Percentiles rank a stretch among this genome's conserved stretches.
Evolutionary conservation across 2,888 invertebrate species (phyloP).

Genomic region (Serripes groenlandicus): DNA sequence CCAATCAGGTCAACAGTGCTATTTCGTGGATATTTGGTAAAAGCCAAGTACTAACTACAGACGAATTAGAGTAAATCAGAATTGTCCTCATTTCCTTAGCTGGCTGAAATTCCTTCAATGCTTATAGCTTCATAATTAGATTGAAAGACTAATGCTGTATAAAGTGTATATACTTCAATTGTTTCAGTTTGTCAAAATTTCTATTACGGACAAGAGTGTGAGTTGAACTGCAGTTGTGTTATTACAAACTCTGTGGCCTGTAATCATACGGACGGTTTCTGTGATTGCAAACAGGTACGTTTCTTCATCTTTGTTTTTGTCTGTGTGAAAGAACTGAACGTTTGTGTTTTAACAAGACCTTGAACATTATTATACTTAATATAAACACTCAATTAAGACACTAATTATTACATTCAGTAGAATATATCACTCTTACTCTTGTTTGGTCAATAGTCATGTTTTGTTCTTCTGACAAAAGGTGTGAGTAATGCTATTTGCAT

Average conservation of each 20-base stretch:
- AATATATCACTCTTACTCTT: background rate
- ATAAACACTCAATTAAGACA: background rate
- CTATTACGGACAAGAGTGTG: background rate
- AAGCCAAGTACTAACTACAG: background rate
- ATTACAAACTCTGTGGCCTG: background rate
- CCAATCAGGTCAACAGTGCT: too few relatives aligned
- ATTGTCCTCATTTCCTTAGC: background rate
- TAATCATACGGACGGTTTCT: background rate
- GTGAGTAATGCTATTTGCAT: too few relatives aligned
- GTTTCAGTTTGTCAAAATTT: constrained; percentile 2
- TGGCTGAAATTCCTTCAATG: background rate
- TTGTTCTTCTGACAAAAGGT: too few relatives aligned
- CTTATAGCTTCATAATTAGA: background rate
- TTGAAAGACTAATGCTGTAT: background rate
- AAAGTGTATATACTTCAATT: background rate
- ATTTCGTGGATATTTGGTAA: too few relatives aligned
- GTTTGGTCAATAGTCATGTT: too few relatives aligned
- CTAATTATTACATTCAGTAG: background rate
- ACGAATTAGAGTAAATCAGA: background rate
- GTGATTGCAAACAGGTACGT: background rate
- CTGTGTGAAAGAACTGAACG: background rate
- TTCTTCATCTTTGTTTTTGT: background rate
- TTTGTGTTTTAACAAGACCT: background rate
- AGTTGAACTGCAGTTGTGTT: background rate
- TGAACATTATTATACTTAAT: background rate